Percentiles rank a stretch among this genome's conserved stretches.
phyloP scores from a whole-genome alignment of 2,797 vertebrate species.

The Danio choprae region DNA sequence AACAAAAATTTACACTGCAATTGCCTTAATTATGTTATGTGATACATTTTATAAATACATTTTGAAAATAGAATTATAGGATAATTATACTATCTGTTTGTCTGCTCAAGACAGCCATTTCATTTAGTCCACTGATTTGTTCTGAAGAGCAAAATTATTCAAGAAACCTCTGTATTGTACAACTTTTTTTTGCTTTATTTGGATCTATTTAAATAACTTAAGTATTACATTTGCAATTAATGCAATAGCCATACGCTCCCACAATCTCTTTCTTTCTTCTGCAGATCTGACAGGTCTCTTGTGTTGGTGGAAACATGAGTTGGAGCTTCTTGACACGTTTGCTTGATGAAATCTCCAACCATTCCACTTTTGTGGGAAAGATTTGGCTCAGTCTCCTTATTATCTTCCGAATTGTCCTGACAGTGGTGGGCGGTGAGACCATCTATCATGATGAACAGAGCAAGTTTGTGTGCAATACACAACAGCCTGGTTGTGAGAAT shows the following conservation, averaged over 20 bases:
- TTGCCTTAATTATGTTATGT: no score
- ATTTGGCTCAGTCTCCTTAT: slow-evolving; percentile 90
- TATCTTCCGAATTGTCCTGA: slow-evolving; percentile 90
- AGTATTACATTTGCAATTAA: no score
- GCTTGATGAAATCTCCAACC: slow-evolving; percentile 92
- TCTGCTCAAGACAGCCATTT: no score
- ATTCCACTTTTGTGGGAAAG: slow-evolving; percentile 92
- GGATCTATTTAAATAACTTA: no score
- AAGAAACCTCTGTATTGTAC: no score
- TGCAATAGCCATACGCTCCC: background rate
- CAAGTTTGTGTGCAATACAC: slow-evolving; percentile 90
- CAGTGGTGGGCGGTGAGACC: slow-evolving; percentile 87
- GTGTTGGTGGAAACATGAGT: slow-evolving; percentile 81
- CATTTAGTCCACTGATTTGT: no score
- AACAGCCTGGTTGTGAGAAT: slow-evolving; percentile 90
- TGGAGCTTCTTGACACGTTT: slow-evolving; percentile 91
- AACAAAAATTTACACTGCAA: no score
- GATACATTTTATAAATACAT: no score
- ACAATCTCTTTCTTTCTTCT: background rate
- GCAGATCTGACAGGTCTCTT: slow-evolving; percentile 64
- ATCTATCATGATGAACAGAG: slow-evolving; percentile 94
- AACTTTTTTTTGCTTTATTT: no score
- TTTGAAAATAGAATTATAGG: no score
- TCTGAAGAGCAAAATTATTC: no score
- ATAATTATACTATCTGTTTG: no score